A percentile compares a stretch with the other conserved stretches of the same genome.
These are phyloP conservation scores for Sebastes taczanowskii DNA, from an alignment of 2,797 vertebrate genomes.

Conservation along the genomic window DNA sequence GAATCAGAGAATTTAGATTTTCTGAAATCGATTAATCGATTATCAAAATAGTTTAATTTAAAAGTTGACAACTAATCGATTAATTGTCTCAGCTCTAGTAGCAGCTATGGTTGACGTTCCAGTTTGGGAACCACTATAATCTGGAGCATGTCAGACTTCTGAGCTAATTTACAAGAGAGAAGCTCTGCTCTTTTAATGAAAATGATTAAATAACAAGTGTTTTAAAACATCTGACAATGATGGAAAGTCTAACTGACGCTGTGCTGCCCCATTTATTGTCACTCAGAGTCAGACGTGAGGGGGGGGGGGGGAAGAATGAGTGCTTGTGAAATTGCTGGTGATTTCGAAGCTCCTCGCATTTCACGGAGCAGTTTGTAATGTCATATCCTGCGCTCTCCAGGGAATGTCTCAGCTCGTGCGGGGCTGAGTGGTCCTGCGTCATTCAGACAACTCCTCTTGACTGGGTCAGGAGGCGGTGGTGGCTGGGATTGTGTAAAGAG, in stretches of 20 bases:
- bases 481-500: constrained; percentile 47
- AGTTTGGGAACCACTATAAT: neutral
- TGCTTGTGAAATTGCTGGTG: constrained; percentile 66
- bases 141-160: neutral
- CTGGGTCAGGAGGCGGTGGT: constrained; percentile 44
- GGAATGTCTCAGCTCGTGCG: constrained; percentile 82
- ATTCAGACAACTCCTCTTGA: constrained; percentile 53
- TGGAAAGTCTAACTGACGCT: neutral
- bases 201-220: neutral
- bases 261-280: neutral
- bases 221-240: neutral
- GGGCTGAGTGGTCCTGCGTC: constrained; percentile 71
- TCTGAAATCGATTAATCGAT: no score
- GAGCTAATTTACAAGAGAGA: neutral
- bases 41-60: no score
- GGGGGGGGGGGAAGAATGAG: neutral
- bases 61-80: no score
- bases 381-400: constrained; percentile 75
- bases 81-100: no score
- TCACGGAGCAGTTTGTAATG: constrained; percentile 72
- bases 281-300: neutral
- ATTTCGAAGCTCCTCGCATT: constrained; percentile 68
- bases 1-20: no score
- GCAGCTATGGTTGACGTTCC: no score
- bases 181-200: neutral